Evolutionary conservation across 1,140 invertebrate species (phyloP).

Genomic region (Geopemphigus sp.): DNA sequence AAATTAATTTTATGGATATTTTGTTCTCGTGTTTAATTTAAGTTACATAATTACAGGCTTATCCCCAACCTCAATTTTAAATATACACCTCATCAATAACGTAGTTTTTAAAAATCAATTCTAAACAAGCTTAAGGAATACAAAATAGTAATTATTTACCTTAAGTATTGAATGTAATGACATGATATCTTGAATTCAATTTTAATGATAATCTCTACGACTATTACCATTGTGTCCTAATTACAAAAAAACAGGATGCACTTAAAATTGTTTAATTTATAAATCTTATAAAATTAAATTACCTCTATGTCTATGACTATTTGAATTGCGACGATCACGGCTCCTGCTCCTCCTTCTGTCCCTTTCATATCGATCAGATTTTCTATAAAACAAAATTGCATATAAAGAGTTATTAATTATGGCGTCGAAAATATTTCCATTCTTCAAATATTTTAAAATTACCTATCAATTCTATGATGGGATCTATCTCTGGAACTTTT

Average conservation of each 20-base stretch:
- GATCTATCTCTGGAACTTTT: slow-evolving; percentile 33
- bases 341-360: slow-evolving; percentile 35
- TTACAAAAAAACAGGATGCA: neutral
- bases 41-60: slow-evolving; percentile 7
- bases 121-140: neutral
- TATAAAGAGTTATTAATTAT: no score
- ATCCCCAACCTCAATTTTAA: slow-evolving; percentile 19
- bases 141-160: slow-evolving; percentile 13
- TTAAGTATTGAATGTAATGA: slow-evolving; percentile 4
- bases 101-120: slow-evolving; percentile 15
- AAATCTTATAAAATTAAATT: neutral
- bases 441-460: neutral
- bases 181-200: slow-evolving; percentile 6
- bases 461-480: slow-evolving; percentile 35
- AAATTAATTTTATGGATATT: slow-evolving; percentile 23
- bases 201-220: slow-evolving; percentile 25
- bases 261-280: neutral
- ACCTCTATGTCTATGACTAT: slow-evolving; percentile 46
- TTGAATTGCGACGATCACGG: neutral
- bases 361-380: slow-evolving; percentile 36
- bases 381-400: slow-evolving; percentile 9
- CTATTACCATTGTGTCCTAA: slow-evolving; percentile 24
- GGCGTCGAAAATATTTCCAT: no score
- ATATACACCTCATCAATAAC: neutral
- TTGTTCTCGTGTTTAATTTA: slow-evolving; percentile 32